phyloP scores from a whole-genome alignment of 2,797 vertebrate genomes.

The Lophotriccus pileatus region DNA sequence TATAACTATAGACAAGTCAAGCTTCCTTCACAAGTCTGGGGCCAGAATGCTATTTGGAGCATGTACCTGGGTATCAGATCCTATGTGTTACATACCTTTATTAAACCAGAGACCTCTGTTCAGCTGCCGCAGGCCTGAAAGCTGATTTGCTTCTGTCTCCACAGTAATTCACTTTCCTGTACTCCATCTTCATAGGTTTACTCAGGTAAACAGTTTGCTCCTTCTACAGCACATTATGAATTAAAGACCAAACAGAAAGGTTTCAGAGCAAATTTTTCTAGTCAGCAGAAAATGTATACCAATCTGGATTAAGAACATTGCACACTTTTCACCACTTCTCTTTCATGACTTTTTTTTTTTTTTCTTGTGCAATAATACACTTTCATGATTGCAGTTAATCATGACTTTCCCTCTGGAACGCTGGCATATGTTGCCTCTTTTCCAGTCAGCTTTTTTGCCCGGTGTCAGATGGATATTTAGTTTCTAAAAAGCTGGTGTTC shows the following conservation, averaged over 20 bases:
- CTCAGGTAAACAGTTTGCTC: background rate
- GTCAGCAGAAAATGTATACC: background rate
- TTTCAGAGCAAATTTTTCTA: background rate
- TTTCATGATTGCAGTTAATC: background rate
- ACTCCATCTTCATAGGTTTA: background rate
- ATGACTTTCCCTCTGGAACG: background rate
- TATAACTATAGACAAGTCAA: background rate
- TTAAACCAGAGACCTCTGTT: background rate
- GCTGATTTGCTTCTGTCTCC: background rate
- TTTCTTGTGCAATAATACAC: background rate
- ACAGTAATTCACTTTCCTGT: background rate
- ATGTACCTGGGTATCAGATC: fast-evolving
- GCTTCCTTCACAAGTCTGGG: background rate
- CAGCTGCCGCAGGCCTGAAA: background rate
- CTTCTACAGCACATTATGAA: background rate
- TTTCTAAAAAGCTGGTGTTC: background rate
- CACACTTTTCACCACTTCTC: background rate
- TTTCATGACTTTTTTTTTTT: background rate
- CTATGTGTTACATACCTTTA: background rate
- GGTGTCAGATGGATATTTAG: background rate
- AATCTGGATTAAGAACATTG: background rate
- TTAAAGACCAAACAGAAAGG: background rate
- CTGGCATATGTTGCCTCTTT: background rate
- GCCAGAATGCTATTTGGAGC: background rate
- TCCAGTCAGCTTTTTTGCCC: background rate